Conservation (phyloP, 53 echinoderm and acorn worm species). For the Paracentrotus lividus region DNA sequence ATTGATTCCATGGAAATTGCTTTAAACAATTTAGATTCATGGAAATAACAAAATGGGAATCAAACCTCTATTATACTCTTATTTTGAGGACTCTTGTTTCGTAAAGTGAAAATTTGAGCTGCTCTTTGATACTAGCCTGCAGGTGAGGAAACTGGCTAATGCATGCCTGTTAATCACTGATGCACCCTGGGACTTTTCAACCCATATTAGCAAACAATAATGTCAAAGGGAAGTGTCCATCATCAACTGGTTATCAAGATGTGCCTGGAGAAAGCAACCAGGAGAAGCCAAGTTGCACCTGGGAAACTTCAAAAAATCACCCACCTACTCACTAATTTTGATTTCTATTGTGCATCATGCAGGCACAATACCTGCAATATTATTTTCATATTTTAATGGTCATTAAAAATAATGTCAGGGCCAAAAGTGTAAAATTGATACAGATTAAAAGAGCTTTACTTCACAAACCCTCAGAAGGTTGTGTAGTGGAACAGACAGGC, state of each 20-base stretch:
- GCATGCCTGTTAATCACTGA: slow-evolving; percentile 36
- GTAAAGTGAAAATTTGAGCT: background rate
- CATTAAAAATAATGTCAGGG: too few species aligned
- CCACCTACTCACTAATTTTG: background rate
- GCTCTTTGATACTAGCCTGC: background rate
- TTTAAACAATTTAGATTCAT: background rate
- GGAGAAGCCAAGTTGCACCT: slow-evolving; percentile 43
- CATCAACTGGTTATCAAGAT: slow-evolving; percentile 51
- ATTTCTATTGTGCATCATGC: background rate
- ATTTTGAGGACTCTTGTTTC: background rate
- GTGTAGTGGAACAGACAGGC: too few species aligned
- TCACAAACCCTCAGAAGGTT: too few species aligned
- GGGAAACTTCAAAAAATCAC: background rate
- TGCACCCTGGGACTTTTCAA: slow-evolving; percentile 23
- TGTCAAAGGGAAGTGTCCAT: slow-evolving; percentile 62
- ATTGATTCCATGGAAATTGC: too few species aligned
- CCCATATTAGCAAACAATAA: slow-evolving; percentile 47
- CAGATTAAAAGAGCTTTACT: too few species aligned
- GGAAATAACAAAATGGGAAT: background rate
- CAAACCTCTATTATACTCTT: background rate
- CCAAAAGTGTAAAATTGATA: too few species aligned
- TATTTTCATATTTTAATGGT: background rate
- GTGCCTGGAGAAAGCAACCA: slow-evolving; percentile 33
- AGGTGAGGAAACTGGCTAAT: slow-evolving; percentile 40
- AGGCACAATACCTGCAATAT: background rate